A percentile compares a stretch with the other conserved stretches of the same genome.
Conservation (phyloP, 2,797 vertebrate species). For the Eulemur albifrons region DNA sequence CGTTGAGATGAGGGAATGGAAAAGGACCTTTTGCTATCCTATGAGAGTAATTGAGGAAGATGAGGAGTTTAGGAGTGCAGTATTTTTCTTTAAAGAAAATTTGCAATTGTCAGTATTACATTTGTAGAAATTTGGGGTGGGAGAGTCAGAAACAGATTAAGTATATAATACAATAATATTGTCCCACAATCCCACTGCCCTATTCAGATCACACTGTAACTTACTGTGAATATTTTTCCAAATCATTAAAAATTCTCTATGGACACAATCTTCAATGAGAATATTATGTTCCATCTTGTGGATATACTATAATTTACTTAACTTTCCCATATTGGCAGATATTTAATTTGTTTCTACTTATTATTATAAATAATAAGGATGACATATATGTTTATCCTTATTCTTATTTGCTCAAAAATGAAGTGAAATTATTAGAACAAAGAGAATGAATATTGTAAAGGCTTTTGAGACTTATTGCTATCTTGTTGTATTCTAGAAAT, state of each 20-base stretch:
- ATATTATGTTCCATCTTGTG: neutral
- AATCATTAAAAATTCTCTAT: neutral
- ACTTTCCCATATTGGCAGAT: neutral
- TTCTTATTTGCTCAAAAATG: slow-evolving; percentile 1
- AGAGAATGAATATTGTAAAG: neutral
- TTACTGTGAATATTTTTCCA: neutral
- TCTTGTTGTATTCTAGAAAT: neutral
- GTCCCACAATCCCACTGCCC: neutral
- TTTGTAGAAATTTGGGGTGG: neutral
- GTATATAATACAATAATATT: neutral
- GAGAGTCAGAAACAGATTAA: neutral
- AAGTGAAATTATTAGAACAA: neutral
- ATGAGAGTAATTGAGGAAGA: neutral
- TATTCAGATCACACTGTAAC: neutral
- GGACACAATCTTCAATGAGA: neutral
- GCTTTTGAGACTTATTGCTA: neutral
- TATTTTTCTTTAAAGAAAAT: neutral
- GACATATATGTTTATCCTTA: neutral
- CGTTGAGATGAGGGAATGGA: neutral
- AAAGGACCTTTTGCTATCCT: neutral
- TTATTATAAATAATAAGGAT: slow-evolving; percentile 11
- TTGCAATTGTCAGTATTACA: neutral
- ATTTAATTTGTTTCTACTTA: neutral
- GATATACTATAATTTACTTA: neutral
- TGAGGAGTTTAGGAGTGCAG: neutral